phyloP scores from a whole-genome alignment of 2,113 vertebrate species.

The Chloropsis hardwickii region DNA sequence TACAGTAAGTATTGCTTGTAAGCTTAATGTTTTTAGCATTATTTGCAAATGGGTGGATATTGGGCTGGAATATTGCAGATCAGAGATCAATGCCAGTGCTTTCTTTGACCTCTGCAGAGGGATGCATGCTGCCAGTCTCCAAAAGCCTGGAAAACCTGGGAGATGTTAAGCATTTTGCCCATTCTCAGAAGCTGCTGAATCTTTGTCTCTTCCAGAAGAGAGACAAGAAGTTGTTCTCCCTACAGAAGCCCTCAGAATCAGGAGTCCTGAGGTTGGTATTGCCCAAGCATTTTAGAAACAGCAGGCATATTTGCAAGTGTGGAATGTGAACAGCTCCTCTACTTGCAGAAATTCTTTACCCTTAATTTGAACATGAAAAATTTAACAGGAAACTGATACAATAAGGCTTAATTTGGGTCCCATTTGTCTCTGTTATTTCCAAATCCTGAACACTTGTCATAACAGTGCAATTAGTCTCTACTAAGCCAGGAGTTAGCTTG shows the following conservation, averaged over 20 bases:
- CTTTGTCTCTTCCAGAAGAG: background rate
- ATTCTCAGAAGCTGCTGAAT: background rate
- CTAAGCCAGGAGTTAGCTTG: background rate
- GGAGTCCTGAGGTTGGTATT: background rate
- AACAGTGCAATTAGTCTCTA: background rate
- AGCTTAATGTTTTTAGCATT: background rate
- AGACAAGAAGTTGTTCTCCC: background rate
- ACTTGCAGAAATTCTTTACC: background rate
- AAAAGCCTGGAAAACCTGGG: background rate
- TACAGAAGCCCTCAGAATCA: background rate
- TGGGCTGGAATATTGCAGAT: background rate
- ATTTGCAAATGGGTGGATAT: background rate
- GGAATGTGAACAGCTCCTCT: background rate
- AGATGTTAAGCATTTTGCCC: background rate
- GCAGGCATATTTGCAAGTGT: background rate
- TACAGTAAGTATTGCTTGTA: background rate
- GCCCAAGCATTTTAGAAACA: background rate
- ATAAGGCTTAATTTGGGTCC: background rate
- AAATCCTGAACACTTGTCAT: background rate
- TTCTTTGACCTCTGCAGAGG: background rate
- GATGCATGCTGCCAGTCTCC: background rate
- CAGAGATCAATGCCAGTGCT: background rate
- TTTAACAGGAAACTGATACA: background rate
- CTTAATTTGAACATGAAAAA: background rate
- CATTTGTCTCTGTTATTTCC: background rate